Conservation (phyloP, 2,113 vertebrate species). For the Meles meles region DNA sequence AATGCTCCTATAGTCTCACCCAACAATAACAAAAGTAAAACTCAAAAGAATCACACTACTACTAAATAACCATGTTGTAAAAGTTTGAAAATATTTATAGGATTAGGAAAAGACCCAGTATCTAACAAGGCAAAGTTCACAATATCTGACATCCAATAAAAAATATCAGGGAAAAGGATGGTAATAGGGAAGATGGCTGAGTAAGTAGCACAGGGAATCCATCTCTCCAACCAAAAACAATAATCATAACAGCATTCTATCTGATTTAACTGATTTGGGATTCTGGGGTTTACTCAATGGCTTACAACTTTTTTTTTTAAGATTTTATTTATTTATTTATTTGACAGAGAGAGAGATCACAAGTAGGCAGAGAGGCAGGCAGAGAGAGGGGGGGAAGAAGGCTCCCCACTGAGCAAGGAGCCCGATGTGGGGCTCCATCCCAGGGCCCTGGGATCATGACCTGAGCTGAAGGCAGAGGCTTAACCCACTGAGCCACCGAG, state of each 20-base stretch:
- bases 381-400: no score
- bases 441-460: no score
- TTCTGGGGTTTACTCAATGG: neutral
- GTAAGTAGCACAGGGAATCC: neutral
- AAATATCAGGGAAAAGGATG: neutral
- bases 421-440: no score
- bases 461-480: no score
- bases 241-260: neutral
- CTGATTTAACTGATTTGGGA: neutral
- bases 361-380: no score
- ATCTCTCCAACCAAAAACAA: neutral
- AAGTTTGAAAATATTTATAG: neutral
- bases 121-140: neutral
- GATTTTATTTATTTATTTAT: no score
- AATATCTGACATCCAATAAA: neutral
- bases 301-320: no score
- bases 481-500: no score
- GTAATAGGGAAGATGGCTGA: neutral
- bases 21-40: neutral
- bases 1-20: neutral
- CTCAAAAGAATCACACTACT: neutral
- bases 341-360: no score
- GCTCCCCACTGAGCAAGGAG: no score
- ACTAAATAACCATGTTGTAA: neutral
- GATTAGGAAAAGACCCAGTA: neutral